phyloP scores from a whole-genome alignment of 2,113 vertebrate genomes.

The Indicator maculatus region DNA sequence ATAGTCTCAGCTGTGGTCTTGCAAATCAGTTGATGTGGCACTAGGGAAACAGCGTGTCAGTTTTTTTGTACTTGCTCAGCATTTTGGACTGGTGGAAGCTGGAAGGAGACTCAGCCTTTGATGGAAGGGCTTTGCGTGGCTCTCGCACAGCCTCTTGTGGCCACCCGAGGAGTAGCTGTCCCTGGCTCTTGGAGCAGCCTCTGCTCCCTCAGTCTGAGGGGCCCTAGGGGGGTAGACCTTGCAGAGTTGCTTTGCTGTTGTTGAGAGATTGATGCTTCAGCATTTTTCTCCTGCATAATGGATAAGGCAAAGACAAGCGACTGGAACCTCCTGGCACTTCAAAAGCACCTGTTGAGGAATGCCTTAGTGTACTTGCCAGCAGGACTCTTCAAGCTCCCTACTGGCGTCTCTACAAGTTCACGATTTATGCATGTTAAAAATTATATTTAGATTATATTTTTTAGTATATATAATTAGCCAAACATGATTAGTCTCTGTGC shows the following conservation, averaged over 20 bases:
- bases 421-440: neutral
- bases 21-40: neutral
- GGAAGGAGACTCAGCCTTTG: neutral
- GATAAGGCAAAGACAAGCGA: neutral
- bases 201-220: neutral
- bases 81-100: neutral
- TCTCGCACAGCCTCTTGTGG: slow-evolving; percentile 56
- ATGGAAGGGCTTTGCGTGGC: neutral
- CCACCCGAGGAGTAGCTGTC: neutral
- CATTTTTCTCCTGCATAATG: neutral
- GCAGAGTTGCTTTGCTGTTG: neutral
- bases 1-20: neutral
- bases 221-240: neutral
- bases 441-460: neutral
- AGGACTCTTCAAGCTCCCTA: neutral
- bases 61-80: neutral
- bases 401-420: neutral
- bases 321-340: neutral
- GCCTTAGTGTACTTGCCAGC: neutral
- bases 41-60: neutral
- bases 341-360: neutral
- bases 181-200: neutral
- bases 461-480: neutral
- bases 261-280: neutral
- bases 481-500: neutral